Percentiles rank a stretch among this genome's conserved stretches.
phyloP scores from a whole-genome alignment of 2,113 vertebrate species.

The Apteryx owenii region DNA sequence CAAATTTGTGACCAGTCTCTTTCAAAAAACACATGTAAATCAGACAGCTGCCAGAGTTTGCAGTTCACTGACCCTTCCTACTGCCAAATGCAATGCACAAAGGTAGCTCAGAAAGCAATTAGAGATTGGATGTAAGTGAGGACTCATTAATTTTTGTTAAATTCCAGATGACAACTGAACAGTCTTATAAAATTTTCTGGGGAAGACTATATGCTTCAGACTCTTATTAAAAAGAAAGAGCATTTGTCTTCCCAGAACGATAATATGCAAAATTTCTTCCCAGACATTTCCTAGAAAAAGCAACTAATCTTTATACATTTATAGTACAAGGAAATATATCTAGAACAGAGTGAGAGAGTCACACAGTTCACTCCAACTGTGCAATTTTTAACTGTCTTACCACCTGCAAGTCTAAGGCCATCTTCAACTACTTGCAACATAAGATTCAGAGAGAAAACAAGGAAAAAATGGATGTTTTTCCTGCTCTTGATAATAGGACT shows the following conservation, averaged over 20 bases:
- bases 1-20: background rate
- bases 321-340: background rate
- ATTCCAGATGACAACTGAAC: background rate
- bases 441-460: background rate
- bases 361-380: background rate
- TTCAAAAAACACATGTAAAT: slow-evolving; percentile 35
- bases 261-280: background rate
- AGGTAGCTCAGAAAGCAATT: slow-evolving; percentile 49
- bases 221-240: background rate
- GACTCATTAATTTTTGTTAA: slow-evolving; percentile 24
- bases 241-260: background rate
- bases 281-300: background rate
- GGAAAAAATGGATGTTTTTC: accelerated
- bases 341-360: background rate
- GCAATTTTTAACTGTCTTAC: background rate
- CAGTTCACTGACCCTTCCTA: slow-evolving; percentile 32
- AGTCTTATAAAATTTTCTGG: background rate
- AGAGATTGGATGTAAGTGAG: background rate
- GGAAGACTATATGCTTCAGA: background rate
- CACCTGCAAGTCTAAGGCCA: background rate
- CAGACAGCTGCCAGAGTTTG: slow-evolving; percentile 27
- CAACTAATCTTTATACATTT: background rate
- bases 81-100: slow-evolving; percentile 40
- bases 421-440: background rate
- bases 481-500: background rate